Conservation (phyloP, 2,113 vertebrate species). For the Lepus americanus region DNA sequence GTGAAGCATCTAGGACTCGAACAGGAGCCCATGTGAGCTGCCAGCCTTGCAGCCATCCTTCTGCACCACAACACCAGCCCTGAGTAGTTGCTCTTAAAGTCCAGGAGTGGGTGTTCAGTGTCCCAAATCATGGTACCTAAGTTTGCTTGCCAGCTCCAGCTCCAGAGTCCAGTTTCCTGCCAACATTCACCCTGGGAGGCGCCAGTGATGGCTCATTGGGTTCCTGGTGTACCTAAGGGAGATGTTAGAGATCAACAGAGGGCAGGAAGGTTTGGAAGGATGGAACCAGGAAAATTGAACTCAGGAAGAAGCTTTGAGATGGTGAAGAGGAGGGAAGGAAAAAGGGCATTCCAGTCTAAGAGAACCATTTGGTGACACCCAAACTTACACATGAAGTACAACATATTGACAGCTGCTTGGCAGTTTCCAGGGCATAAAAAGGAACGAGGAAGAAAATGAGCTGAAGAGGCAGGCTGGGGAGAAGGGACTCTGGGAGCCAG, state of each 20-base stretch:
- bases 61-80: no score
- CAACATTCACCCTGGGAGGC: no score
- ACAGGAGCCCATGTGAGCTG: no score
- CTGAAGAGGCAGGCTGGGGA: not conserved
- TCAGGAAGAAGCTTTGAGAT: slow-evolving; percentile 1
- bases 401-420: not conserved
- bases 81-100: no score
- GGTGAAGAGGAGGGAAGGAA: not conserved
- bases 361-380: not conserved
- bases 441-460: not conserved
- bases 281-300: not conserved
- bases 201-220: no score
- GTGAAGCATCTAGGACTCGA: no score
- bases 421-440: not conserved
- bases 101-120: no score
- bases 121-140: no score
- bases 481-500: not conserved
- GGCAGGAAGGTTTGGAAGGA: accelerated
- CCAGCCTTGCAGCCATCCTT: no score
- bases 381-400: not conserved
- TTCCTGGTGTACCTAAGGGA: no score
- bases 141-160: no score
- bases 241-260: not conserved
- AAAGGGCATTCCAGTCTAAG: not conserved
- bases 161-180: no score